Evolutionary conservation across 2,888 invertebrate genomes (phyloP), one percentile per base, ranked within the genome.

Genomic region (Chaetogeoica ovagalla): DNA sequence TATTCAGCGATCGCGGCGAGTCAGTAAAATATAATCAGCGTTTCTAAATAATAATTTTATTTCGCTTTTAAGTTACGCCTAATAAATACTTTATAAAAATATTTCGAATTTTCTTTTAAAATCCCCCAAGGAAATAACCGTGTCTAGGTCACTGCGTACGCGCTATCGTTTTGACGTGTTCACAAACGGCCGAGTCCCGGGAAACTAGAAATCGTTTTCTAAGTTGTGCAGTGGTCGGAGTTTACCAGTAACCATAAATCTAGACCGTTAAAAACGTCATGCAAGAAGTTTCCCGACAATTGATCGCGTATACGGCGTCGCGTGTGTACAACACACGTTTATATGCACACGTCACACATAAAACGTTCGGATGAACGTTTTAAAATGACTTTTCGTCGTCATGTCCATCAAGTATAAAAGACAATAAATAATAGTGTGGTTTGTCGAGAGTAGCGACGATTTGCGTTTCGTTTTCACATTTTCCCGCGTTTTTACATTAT

Each of bases 161-260:
- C n/a, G n/a, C n/a, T n/a, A n/a, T n/a, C n/a, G n/a, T n/a, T n/a
- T n/a, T n/a, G n/a, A n/a, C n/a, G n/a, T n/a, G n/a, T n/a, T n/a
- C n/a, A n/a, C n/a, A n/a, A n/a, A n/a, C n/a, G 43, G 75, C 23
- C 68, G 48, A 7, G 59, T 68, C 68, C 68, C 37, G 6, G 19
- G 75, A 37, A 60, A 60, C 60, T 76, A 69, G 30, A 39, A 65
- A 74, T 74, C 30, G 65, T 74, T 55, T 21, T 9, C 63, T 21
- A 55, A 74, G n/a, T 73, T 55, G 55, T 9, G 48, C 48, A 48
- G 37, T 17, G 63, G 74, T 74, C n/a, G 37, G 55, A 74, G 52
- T 74, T 74, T 30, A 37, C 37, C 65, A 55, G 57, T 43, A 17
- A 66, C 43, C 57, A 66, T 75, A 75, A 66, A 75, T 75, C 39